Base-by-base conservation (phyloP, 2,113 vertebrate species). In the Irena cyanogastra region DNA sequence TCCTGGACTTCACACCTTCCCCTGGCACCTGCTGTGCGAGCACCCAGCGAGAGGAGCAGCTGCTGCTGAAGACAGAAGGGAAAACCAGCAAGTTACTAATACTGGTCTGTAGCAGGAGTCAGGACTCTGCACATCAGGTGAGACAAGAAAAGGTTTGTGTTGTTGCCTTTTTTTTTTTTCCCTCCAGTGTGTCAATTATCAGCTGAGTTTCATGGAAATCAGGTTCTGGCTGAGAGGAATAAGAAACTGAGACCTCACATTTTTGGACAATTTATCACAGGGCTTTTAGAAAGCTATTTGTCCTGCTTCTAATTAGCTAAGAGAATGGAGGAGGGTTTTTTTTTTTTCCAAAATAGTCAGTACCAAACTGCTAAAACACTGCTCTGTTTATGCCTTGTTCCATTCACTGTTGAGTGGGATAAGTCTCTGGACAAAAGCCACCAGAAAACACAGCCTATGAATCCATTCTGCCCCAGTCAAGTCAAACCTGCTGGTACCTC, bases 21-120 rank as follows among this genome's bases (percentile, higher is more conserved):
- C 45, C 63, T 53, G 69, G 16, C 7, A 7, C 20, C 30, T 69
- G 49, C 60, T 42, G 19, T 33, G 42, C 0, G 1, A 47, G 61
- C 57, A 22, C 1, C 0, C 19, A 31, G 22, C 0, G 2, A 49
- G 39, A n/a, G 16, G 47, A 47, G 15, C 7, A 27, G n/a, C 31
- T 69, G 23, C 27, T 65, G 52, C 64, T 66, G 42, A 22, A 33
- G 39, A 13, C 20, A 50, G 42, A n/a, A 57, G 11, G 52, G 61
- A 45, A 68, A 76, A 54, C 5, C 18, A 45, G 7, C 28, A 23
- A 10, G 14, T 23, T 28, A 59, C 18, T 31, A 37, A 13, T 11
- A 5, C 3, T 8, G 20, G 7, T 9, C 31, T n/a, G 18, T 7
- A 77, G 56, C 50, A 61, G 10, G 16, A 41, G 15, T 33, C 24